Base-by-base conservation (phyloP, 2,797 vertebrate genomes). In the Notolepis coatsorum region DNA sequence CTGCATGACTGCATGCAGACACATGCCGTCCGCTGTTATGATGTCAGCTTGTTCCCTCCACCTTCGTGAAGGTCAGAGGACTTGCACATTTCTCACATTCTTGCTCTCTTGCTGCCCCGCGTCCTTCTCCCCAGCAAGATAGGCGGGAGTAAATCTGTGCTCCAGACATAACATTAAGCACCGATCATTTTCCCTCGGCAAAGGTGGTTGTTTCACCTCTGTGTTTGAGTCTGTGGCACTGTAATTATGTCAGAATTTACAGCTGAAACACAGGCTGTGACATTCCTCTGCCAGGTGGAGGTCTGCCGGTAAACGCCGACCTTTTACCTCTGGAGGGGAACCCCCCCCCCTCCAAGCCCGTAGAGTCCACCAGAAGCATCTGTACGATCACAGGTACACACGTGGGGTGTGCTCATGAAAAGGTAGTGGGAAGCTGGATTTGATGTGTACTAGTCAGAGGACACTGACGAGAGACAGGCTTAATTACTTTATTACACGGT, bases 251-350 rank as follows among this genome's bases (percentile, higher is more conserved):
- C 63, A 80, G 81, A 71, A 76, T 91, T 87, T 87, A 88, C 84
- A 75, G 78, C 85, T 85, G 82, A 89, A 91, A 88, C 80, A 87
- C 81, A 86, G 89, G 82, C 75, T 85, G 84, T 83, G 85, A 85
- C 89, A 92, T 93, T 93, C 91, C 87, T 84, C 61, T 68, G 73
- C 81, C 90, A 92, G 90, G 89, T 90, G 91, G 88, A 90, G 84
- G 85, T 86, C 68, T 74, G 75, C 83, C 82, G 80, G 73, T 92
- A 90, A 91, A 92, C 85, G 79, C 87, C 66, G 60, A 66, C 79
- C 80, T 73, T 77, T 85, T 68, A 88, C 77, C 82, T 78, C 77
- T 23, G 61, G 68, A 68, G 64, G 57, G 55, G 43, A 70, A 73
- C 28, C 21, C 43, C 7, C 10, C 23, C 21, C 21, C 21, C 42